phyloP scores from a whole-genome alignment of 2,888 invertebrate species.

The Polyommatus icarus region DNA sequence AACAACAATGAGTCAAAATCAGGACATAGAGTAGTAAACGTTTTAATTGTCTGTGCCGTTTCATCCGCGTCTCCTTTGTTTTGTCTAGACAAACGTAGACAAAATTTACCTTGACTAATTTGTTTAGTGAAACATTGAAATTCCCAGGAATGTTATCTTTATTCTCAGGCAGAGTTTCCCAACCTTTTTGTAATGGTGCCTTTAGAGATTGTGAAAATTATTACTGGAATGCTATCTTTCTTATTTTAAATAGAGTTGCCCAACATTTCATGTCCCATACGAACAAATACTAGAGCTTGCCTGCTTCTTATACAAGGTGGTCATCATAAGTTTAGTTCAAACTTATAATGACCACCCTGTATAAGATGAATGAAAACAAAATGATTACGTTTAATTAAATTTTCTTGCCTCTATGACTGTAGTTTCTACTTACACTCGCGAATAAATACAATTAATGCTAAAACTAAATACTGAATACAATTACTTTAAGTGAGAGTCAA shows the following conservation, averaged over 20 bases:
- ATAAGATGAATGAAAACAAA: too few relatives aligned
- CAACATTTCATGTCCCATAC: background rate
- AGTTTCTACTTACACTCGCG: too few relatives aligned
- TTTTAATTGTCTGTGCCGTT: slow-evolving; percentile 9
- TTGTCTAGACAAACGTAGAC: background rate
- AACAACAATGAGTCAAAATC: background rate
- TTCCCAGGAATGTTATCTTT: background rate
- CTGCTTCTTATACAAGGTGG: too few relatives aligned
- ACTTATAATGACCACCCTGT: too few relatives aligned
- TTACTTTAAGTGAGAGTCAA: background rate
- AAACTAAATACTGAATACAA: background rate
- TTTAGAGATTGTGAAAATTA: too few relatives aligned
- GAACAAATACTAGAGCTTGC: too few relatives aligned
- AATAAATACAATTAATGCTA: too few relatives aligned
- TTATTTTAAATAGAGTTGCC: background rate
- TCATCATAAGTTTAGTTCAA: too few relatives aligned
- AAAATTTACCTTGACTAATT: slow-evolving; percentile 9
- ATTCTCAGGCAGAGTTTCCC: background rate
- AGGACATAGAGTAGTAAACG: background rate
- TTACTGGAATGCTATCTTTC: background rate
- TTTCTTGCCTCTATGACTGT: too few relatives aligned
- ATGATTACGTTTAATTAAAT: too few relatives aligned
- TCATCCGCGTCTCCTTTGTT: background rate
- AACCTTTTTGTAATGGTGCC: background rate
- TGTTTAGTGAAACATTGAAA: background rate